Evolutionary conservation across 2,797 vertebrate genomes (phyloP).

Genomic region (Hydrocynus forskahlii): DNA sequence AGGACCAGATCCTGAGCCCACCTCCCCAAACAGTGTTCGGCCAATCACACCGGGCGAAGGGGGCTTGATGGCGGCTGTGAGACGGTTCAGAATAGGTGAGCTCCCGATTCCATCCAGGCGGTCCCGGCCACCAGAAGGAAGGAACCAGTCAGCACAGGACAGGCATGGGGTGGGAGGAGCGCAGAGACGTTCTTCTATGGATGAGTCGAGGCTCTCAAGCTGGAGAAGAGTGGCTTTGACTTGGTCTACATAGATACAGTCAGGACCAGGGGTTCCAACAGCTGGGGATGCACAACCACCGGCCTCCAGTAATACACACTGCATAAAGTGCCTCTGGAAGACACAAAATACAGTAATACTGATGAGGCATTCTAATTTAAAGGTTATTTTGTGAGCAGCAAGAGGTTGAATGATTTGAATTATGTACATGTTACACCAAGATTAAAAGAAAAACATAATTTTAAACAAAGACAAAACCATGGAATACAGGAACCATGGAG

Average conservation of each 20-base stretch:
- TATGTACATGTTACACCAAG: too few species aligned
- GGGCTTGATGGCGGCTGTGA: constrained; percentile 66
- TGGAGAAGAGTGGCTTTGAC: constrained; percentile 90
- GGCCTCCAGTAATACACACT: constrained; percentile 92
- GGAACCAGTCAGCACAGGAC: constrained; percentile 92
- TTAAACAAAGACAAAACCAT: too few species aligned
- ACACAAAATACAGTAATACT: not conserved
- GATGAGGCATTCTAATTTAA: not conserved
- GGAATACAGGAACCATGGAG: too few species aligned
- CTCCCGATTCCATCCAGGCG: constrained; percentile 77
- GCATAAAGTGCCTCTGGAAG: constrained; percentile 88
- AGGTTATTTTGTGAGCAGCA: too few species aligned
- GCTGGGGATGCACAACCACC: constrained; percentile 88
- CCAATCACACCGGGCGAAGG: constrained; percentile 69
- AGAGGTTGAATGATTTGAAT: too few species aligned
- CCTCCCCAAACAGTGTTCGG: constrained; percentile 80
- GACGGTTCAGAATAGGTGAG: constrained; percentile 65
- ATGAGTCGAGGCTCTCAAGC: constrained; percentile 81
- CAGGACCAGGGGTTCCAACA: constrained; percentile 86
- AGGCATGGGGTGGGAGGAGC: constrained; percentile 81
- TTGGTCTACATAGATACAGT: constrained; percentile 95
- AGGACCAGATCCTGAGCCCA: constrained; percentile 35
- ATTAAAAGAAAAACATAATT: too few species aligned
- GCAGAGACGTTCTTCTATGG: constrained; percentile 83
- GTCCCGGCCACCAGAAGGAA: constrained; percentile 77